Evolutionary conservation across 2,888 invertebrate genomes (phyloP), one percentile per base, ranked within the genome.

Genomic region (Nemotelus pantherinus): DNA sequence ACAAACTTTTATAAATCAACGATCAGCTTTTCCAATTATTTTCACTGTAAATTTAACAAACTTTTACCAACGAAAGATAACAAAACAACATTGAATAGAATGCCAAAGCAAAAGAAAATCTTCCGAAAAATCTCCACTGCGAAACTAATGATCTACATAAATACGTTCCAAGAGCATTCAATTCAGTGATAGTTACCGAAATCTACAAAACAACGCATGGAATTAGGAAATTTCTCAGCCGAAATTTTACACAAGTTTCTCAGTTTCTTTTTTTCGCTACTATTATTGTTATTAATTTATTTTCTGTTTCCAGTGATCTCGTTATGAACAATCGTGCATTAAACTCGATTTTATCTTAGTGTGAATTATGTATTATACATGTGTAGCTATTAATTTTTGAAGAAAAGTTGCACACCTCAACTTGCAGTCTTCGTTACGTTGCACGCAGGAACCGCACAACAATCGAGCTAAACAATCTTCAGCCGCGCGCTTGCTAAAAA

Each of bases 361-460:
- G 63, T 43, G 63, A 63, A 41, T 63, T 63, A 5, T 25, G 25
- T 25, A 25, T 25, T 25, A 25, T 25, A 25, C 25, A 25, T 25
- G 25, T 25, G 25, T 25, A 25, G 25, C 25, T 25, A 25, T 25
- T 25, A 25, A 25, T 25, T 25, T 25, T 25, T 25, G 25, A 25
- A 41, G 39, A 63, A 63, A 39, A 63, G 63, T 63, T 63, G 63
- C 63, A 63, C 63, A 63, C 63, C 43, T 63, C 43, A 25, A 25
- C 63, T 43, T 63, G 7, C 58, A 58, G 25, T n/a, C 7, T 43
- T 25, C 25, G 25, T 25, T 25, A 25, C 63, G 41, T 7, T 25
- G 39, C 63, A 43, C 63, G 63, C 39, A 63, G 63, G 25, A 25
- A 41, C 39, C 63, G 39, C 63, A 63, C 63, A 41, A 25, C 25